Evolutionary conservation across 2,797 vertebrate species (phyloP).

Genomic region (Cossypha heuglini): DNA sequence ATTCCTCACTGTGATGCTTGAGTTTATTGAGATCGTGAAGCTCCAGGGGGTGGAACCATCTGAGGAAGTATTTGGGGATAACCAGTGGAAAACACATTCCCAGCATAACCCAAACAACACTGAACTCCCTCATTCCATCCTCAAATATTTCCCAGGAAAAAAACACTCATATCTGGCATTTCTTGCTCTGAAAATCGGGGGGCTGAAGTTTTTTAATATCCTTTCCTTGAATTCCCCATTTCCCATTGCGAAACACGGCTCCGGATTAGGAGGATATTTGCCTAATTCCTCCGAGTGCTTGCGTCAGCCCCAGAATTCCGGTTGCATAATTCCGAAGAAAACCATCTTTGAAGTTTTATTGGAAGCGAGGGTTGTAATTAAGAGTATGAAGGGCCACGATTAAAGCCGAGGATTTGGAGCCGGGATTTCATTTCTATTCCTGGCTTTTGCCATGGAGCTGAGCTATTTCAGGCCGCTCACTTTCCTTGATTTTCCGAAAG

Average conservation of each 20-base stretch:
- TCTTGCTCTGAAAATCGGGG: neutral
- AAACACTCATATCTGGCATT: neutral
- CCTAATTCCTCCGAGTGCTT: neutral
- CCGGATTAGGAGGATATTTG: neutral
- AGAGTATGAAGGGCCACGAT: neutral
- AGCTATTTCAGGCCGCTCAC: neutral
- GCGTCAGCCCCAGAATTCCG: neutral
- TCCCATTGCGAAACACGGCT: neutral
- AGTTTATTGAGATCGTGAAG: rapidly evolving
- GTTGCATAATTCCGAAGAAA: neutral
- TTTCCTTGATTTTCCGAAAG: neutral
- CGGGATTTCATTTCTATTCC: constrained; percentile 44
- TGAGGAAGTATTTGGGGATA: neutral
- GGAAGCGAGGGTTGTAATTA: neutral
- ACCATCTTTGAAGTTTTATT: neutral
- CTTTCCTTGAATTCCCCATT: neutral
- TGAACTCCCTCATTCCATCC: neutral
- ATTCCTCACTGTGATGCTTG: rapidly evolving
- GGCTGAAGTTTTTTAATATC: neutral
- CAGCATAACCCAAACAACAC: neutral
- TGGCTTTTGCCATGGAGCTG: neutral
- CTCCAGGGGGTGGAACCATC: neutral
- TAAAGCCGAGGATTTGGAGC: neutral
- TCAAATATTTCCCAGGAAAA: neutral
- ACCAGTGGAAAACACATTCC: neutral